Evolutionary conservation across 1,140 invertebrate genomes (phyloP).

Genomic region (Drosophila obscura): DNA sequence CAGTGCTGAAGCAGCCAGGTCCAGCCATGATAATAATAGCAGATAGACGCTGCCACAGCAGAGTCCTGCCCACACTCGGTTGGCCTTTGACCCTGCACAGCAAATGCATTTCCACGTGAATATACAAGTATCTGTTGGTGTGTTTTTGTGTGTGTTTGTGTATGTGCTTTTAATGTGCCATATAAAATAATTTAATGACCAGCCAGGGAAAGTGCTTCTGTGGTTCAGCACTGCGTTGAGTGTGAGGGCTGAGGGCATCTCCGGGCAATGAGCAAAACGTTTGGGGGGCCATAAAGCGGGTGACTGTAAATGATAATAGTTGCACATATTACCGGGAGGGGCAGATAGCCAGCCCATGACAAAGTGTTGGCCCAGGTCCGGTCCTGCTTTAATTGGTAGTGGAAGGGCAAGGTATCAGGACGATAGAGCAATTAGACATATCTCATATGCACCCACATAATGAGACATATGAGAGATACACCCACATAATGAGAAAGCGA

Average conservation of each 20-base stretch:
- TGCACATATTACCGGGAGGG: constrained; percentile 36
- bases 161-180: constrained; percentile 73
- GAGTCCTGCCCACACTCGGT: constrained; percentile 21
- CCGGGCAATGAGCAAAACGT: constrained; percentile 66
- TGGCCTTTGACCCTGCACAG: constrained; percentile 37
- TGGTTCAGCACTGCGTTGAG: too few species aligned
- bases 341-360: constrained; percentile 34
- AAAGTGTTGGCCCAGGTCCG: constrained; percentile 31
- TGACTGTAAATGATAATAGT: constrained; percentile 60
- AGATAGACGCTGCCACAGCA: constrained; percentile 43
- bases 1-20: constrained; percentile 8
- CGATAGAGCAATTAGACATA: background rate
- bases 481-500: too few species aligned
- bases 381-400: constrained; percentile 34
- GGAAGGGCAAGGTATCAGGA: background rate
- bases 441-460: too few species aligned
- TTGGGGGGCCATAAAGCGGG: constrained; percentile 52
- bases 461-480: too few species aligned
- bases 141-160: constrained; percentile 1
- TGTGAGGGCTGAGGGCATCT: background rate
- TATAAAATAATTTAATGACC: constrained; percentile 80
- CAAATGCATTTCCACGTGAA: constrained; percentile 46
- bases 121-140: constrained; percentile 10
- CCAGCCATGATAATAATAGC: constrained; percentile 58
- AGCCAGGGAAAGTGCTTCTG: constrained; percentile 13